Evolutionary conservation across 2,888 invertebrate genomes (phyloP), one percentile per base, ranked within the genome.

Genomic region (Cephus sareptanus): DNA sequence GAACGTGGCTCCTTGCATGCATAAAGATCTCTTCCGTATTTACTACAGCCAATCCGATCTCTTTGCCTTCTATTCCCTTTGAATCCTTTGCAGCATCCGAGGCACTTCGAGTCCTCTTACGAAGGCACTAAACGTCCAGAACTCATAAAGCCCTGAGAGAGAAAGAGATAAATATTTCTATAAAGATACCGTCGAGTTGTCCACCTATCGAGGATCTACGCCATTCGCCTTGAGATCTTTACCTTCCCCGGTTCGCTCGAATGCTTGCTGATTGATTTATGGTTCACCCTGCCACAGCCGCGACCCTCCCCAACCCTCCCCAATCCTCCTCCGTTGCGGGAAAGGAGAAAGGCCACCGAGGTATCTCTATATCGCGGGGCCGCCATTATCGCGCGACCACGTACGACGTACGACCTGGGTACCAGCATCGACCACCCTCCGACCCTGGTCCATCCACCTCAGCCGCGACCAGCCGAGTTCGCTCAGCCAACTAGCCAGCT

Each of bases 241-340:
- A 78, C 80, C 82, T 79, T 80, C 81, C 81, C 80, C 75, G 80
- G 79, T 81, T 78, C 80, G 79, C 81, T 82, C 81, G 79, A 83
- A 84, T 84, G 82, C 82, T 81, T 79, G 79, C 81, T 87, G 88
- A 89, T 88, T 88, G 89, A 89, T 89, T 89, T 89, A 88, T 86
- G 86, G 85, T 83, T 84, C 84, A 87, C 88, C 85, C 87, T 85
- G 85, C 82, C 87, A 84, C 2, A 81, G 79, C 82, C 80, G 73
- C 83, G 85, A 86, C 86, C 86, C 84, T 83, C 81, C 80, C 80
- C 77, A 75, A 85, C 86, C 86, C 84, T 83, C 81, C 80, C 80
- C 77, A 75, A 86, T 74, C 75, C 23, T 31, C n/a, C 75, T 76
- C 34, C 30, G 34, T 34, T 73, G 73, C 75, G 70, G 69, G 74